Conservation (phyloP, 1,140 invertebrate species). For the Hyposmocoma kahamanoa region DNA sequence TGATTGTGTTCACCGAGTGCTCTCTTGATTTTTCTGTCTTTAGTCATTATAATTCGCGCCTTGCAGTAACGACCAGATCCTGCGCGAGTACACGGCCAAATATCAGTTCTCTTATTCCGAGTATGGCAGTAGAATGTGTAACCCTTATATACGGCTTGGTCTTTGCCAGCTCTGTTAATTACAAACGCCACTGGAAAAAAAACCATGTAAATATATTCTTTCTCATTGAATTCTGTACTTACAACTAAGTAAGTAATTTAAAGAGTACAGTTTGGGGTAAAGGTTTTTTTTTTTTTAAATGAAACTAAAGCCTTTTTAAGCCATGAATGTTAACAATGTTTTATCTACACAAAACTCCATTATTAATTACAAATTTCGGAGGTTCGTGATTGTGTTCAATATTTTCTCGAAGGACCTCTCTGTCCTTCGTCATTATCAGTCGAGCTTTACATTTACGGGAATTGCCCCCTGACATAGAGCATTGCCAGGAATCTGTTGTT, state of each 20-base stretch:
- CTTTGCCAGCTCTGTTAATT: background rate
- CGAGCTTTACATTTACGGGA: background rate
- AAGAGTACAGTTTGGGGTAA: no score
- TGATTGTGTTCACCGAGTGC: slow-evolving; percentile 9
- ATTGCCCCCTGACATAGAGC: background rate
- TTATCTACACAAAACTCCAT: no score
- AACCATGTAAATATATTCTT: background rate
- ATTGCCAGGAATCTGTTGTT: background rate
- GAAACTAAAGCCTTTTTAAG: no score
- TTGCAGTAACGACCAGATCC: background rate
- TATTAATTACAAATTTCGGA: background rate
- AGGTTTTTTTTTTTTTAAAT: no score
- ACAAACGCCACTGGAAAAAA: background rate
- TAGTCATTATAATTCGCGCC: background rate
- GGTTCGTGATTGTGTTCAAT: background rate
- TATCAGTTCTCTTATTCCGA: background rate
- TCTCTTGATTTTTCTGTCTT: background rate
- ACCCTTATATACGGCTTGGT: background rate
- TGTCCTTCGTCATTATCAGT: background rate
- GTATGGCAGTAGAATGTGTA: background rate
- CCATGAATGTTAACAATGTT: no score
- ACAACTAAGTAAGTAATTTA: no score
- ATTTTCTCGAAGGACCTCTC: background rate
- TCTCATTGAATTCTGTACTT: no score
- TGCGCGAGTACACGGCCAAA: background rate